Percentiles rank a stretch among this genome's conserved stretches.
These are phyloP conservation scores for Varanus komodoensis DNA, from an alignment of 2,113 vertebrate species.

Conservation along the genomic window DNA sequence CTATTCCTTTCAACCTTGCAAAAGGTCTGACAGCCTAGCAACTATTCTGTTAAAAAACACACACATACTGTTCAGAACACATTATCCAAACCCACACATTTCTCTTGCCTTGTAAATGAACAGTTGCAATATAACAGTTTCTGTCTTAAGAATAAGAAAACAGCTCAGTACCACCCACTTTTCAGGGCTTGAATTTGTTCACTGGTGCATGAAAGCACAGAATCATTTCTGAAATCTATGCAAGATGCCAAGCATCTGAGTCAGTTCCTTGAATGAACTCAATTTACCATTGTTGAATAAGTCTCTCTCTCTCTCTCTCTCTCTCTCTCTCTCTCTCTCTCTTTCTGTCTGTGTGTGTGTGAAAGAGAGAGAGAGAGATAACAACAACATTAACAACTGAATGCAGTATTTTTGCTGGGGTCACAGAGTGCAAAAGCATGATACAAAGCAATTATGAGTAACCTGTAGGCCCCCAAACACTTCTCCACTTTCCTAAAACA, in stretches of 20 bases:
- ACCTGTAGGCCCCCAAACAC: background rate
- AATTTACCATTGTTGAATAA: constrained; percentile 29
- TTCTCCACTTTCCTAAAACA: background rate
- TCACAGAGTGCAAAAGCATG: background rate
- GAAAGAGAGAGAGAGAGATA: background rate
- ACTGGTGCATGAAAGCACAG: background rate
- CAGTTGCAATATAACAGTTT: background rate
- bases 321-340: too few relatives aligned
- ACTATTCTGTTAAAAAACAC: background rate
- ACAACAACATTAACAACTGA: background rate
- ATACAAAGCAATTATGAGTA: background rate
- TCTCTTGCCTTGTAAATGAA: background rate
- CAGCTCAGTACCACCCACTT: background rate
- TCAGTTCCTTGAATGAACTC: background rate
- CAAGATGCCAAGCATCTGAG: constrained; percentile 17
- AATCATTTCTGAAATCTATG: constrained; percentile 28
- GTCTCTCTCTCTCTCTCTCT: background rate
- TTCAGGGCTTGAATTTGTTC: constrained; percentile 9
- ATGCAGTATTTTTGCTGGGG: background rate
- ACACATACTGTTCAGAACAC: background rate
- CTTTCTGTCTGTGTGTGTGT: too few relatives aligned
- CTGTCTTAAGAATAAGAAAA: constrained; percentile 11
- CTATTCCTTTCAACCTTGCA: background rate
- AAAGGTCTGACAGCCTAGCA: background rate
- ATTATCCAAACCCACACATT: background rate